Evolutionary conservation across 2,797 vertebrate species (phyloP).

Genomic region (Pseudochaenichthys georgianus): DNA sequence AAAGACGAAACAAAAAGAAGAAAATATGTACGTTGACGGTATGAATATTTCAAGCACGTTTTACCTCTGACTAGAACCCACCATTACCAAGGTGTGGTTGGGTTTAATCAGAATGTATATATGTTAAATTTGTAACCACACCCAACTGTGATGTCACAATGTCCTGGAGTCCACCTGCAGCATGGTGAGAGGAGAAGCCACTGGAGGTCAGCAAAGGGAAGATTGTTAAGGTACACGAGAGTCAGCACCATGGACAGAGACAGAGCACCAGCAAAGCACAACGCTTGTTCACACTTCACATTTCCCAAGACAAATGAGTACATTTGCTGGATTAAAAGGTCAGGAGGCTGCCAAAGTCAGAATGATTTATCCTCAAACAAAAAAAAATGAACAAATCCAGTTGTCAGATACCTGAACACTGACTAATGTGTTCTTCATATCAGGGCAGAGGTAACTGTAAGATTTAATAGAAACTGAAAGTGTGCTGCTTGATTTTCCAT

Average conservation of each 20-base stretch:
- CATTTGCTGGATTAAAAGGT: neutral
- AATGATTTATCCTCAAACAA: neutral
- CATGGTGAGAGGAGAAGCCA: neutral
- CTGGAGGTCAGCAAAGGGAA: slow-evolving; percentile 1
- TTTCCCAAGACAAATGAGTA: neutral
- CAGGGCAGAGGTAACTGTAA: neutral
- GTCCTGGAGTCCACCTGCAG: slow-evolving; percentile 2
- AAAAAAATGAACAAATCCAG: no score
- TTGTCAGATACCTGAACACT: no score
- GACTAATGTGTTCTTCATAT: neutral
- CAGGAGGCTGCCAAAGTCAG: neutral
- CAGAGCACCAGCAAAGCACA: neutral
- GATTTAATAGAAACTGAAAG: neutral
- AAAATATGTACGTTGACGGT: neutral
- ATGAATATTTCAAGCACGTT: neutral
- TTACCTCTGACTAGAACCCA: neutral
- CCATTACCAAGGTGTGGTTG: neutral
- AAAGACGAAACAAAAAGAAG: neutral
- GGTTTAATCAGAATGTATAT: no score
- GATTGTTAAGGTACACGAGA: neutral
- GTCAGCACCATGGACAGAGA: slow-evolving; percentile 21
- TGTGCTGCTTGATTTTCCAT: slow-evolving; percentile 12
- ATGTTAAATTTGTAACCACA: neutral
- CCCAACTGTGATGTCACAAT: neutral
- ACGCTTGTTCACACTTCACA: neutral